Evolutionary conservation across 30 jellyfish, hydroid and myxozoan species (phyloP).

Genomic region (Pelagia noctiluca): DNA sequence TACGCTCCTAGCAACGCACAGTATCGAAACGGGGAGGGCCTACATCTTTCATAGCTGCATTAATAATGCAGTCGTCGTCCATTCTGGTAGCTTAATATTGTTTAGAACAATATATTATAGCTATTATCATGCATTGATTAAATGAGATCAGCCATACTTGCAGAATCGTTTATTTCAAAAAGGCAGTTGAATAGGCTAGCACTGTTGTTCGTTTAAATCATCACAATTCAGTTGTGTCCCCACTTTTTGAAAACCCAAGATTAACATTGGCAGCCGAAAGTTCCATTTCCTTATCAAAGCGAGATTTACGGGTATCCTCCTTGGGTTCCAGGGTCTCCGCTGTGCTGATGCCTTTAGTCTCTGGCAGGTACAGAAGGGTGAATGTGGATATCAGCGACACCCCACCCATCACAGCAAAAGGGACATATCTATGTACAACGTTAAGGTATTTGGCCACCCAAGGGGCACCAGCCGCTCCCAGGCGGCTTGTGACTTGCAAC

Average conservation of each 20-base stretch:
- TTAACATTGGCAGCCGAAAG: not conserved
- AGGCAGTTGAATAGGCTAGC: too few relatives aligned
- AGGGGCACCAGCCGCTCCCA: slow-evolving; percentile 85
- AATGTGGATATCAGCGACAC: slow-evolving; percentile 26
- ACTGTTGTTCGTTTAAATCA: too few relatives aligned
- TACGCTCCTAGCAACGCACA: too few relatives aligned
- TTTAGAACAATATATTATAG: too few relatives aligned
- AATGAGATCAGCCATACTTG: too few relatives aligned
- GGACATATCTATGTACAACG: slow-evolving; percentile 25
- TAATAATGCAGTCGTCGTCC: too few relatives aligned
- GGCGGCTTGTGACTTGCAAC: slow-evolving; percentile 69
- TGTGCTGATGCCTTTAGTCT: slow-evolving; percentile 66
- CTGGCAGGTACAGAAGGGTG: slow-evolving; percentile 59
- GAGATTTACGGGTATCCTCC: not conserved
- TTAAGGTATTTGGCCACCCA: slow-evolving; percentile 76
- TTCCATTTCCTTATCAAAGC: not conserved
- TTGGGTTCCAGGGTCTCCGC: slow-evolving; percentile 52
- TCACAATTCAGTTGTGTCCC: slow-evolving; percentile 1
- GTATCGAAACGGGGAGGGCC: too few relatives aligned
- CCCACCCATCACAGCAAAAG: slow-evolving; percentile 79
- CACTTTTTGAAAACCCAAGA: not conserved
- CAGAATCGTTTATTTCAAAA: too few relatives aligned
- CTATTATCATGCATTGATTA: too few relatives aligned
- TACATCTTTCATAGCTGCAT: too few relatives aligned
- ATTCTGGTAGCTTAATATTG: too few relatives aligned